Conservation (phyloP, 2,888 invertebrate species). For the Andrena haemorrhoa region DNA sequence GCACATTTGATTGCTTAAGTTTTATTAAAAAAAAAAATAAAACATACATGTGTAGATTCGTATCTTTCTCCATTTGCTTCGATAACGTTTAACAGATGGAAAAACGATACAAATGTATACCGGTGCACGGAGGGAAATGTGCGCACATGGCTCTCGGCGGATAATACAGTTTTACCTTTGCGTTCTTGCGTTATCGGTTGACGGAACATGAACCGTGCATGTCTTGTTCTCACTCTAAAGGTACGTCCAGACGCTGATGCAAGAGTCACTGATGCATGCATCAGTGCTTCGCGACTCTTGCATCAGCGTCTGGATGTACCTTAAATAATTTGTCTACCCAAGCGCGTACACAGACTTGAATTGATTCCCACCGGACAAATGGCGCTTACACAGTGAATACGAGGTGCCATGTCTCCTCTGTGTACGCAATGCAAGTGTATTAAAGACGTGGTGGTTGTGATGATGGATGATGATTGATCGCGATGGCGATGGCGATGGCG, state of each 20-base stretch:
- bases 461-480: no score
- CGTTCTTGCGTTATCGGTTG: not conserved
- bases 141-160: not conserved
- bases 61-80: slow-evolving; percentile 4
- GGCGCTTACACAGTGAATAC: no score
- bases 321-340: not conserved
- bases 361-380: no score
- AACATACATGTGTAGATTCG: not conserved
- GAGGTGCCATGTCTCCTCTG: no score
- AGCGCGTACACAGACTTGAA: not conserved
- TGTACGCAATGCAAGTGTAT: no score
- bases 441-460: no score
- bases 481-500: no score
- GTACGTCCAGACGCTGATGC: no score
- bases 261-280: no score
- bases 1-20: no score
- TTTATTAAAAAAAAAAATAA: slow-evolving; percentile 14
- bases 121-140: not conserved
- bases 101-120: not conserved
- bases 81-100: slow-evolving; percentile 5
- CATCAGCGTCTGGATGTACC: no score
- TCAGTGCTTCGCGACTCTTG: no score
- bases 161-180: slow-evolving; percentile 29
- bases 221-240: slow-evolving; percentile 37
- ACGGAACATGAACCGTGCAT: not conserved